Evolutionary conservation across 2,888 invertebrate genomes (phyloP), one percentile per base, ranked within the genome.

Genomic region (Eupithecia vulgata): DNA sequence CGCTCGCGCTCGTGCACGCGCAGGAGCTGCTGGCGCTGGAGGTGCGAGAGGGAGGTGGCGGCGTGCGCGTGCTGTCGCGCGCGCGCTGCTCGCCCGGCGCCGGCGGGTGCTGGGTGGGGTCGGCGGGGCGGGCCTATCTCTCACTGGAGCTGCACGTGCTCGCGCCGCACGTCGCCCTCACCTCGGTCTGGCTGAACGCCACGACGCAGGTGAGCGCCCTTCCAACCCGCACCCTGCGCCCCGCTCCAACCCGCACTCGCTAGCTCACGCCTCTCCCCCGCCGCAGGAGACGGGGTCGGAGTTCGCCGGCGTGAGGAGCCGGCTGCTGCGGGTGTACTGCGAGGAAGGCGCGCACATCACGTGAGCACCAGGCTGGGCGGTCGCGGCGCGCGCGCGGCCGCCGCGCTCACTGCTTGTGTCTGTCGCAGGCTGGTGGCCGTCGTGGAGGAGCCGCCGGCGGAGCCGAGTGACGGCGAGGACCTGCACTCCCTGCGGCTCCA

Each of bases 151-250:
- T 87, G 80, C 80, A 80, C 45, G 82, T 82, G 68, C 81, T 89
- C 67, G 90, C 88, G 52, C 86, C 86, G 13, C 76, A 80, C 5
- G 81, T 84, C 57, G 88, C 85, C 71, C 77, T 81, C 81, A 90
- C 92, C 79, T 86, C 89, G 25, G 86, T 92, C 52, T 88, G 90
- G 88, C 86, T 91, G 59, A 90, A 89, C 77, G 83, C 91, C 30
- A 88, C 90, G 68, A 84, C 88, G 4, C 92, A 92, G 86, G 92
- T 91, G 65, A 45, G 25, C 57, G 12, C 21, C 64, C 42, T 13
- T 59, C 64, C 10, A n/a, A 3, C n/a, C n/a, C 10, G 8, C 48
- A 1, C 8, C 48, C 3, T 8, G 0, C 3, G 0, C 52, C 52
- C 21, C 21, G 21, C 48, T 1, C 48, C 45, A 1, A 5, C 5